Conservation (phyloP, 2,888 invertebrate species). For the Cacoxenus indagator region DNA sequence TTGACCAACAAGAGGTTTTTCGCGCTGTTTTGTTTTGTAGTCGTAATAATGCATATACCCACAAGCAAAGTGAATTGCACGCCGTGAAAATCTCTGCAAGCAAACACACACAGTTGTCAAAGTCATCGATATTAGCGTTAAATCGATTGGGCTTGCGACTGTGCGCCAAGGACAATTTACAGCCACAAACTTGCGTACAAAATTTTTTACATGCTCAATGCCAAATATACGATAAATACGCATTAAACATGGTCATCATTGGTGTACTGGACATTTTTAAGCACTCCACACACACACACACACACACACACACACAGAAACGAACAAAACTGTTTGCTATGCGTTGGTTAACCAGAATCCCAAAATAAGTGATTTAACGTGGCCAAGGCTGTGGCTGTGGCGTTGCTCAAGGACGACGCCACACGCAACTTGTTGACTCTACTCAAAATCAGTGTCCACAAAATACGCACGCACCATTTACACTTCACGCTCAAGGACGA, state of each 20-base stretch:
- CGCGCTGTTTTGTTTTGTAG: conserved; percentile 10
- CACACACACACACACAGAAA: too few species aligned
- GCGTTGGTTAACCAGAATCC: conserved; percentile 54
- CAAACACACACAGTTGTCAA: background rate
- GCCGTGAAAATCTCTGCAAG: too few species aligned
- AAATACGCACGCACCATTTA: conserved; percentile 3
- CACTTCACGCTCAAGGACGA: conserved; percentile 10
- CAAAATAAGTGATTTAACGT: conserved; percentile 57
- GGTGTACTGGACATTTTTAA: background rate
- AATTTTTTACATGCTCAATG: background rate
- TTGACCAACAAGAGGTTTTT: conserved; percentile 62
- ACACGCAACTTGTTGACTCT: conserved; percentile 1
- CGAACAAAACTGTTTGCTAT: background rate
- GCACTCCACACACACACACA: too few species aligned
- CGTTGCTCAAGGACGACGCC: conserved; percentile 1
- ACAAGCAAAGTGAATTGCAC: too few species aligned
- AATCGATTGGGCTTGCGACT: background rate
- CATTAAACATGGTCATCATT: background rate
- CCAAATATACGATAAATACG: background rate
- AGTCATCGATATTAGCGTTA: background rate
- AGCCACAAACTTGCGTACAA: conserved; percentile 48
- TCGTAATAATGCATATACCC: background rate
- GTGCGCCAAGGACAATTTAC: conserved; percentile 44
- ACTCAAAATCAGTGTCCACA: background rate
- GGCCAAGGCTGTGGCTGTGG: conserved; percentile 38